Percentiles rank a stretch among this genome's conserved stretches.
phyloP scores from a whole-genome alignment of 2,113 vertebrate species.

The Misgurnus mizolepis region DNA sequence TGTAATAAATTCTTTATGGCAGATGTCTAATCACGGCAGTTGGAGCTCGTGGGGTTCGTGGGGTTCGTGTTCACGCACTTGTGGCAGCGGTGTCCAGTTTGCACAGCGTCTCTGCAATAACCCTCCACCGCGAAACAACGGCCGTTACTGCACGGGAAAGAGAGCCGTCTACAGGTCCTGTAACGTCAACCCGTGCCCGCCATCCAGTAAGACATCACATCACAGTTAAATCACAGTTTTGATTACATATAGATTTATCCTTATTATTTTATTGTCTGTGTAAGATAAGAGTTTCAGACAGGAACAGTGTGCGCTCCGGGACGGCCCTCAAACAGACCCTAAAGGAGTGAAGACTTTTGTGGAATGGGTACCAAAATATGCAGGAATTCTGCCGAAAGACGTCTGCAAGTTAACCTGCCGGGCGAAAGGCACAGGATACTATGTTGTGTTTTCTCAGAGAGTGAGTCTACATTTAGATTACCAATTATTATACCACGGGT shows the following conservation, averaged over 20 bases:
- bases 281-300: constrained; percentile 91
- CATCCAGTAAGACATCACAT: constrained; percentile 72
- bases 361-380: constrained; percentile 96
- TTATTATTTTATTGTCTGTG: neutral
- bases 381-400: constrained; percentile 88
- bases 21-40: constrained; percentile 94
- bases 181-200: constrained; percentile 79
- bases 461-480: constrained; percentile 69
- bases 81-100: constrained; percentile 93
- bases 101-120: constrained; percentile 95
- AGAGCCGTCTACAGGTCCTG: constrained; percentile 93
- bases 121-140: constrained; percentile 91
- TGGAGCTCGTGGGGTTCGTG: constrained; percentile 98
- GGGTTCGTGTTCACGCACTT: constrained; percentile 90
- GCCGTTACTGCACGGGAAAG: constrained; percentile 94
- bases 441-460: constrained; percentile 96
- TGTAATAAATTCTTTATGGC: constrained; percentile 40
- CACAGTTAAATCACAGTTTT: neutral
- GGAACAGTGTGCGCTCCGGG: constrained; percentile 93
- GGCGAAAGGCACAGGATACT: constrained; percentile 97
- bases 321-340: constrained; percentile 94
- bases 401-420: constrained; percentile 95
- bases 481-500: no score
- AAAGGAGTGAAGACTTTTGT: constrained; percentile 95
- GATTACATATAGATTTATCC: neutral